Base-by-base conservation (phyloP, 2,113 vertebrate species). In the Bostrychus sinensis region DNA sequence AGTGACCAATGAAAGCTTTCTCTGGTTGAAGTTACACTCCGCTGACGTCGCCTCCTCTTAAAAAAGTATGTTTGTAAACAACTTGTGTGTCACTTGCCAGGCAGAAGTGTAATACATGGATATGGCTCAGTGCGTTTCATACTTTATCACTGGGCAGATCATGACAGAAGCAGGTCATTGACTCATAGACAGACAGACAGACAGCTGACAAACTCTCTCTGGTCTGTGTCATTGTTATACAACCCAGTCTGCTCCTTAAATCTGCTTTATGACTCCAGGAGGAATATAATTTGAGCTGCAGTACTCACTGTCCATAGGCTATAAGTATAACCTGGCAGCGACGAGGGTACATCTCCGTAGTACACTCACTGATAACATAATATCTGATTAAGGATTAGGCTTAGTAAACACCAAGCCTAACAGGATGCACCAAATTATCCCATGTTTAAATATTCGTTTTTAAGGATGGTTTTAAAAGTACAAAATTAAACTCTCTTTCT, bases 51-150 rank as follows among this genome's bases (percentile, higher is more conserved):
- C 46, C 39, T 19, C 53, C 61, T 14, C 55, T 51, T 50, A 2
- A 50, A 32, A 62, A 77, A 73, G 23, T n/a, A 1, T 83, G 82
- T 89, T 88, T 85, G 88, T 89, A 89, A 89, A 91, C 87, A 90
- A 54, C 66, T 56, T 19, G 0, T 19, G 63, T 83, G 66, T 72
- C 70, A 32, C 45, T 17, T 46, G 41, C 16, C 66, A 38, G 59
- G 54, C 78, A 65, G 66, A 20, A 17, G 38, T 50, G 62, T 77
- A 1, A 64, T 26, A 1, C 50, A 1, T 7, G 26, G 64, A 58
- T 89, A 84, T 25, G 50, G 45, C 37, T 56, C 25, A 14, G 20
- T 11, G 20, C 13, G 20, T 34, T 69, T 56, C 54, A 39, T 14
- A 2, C 23, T 53, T 23, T 30, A 38, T 79, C 61, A 55, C 72